phyloP scores from a whole-genome alignment of 2,888 invertebrate genomes.

The Nephrocerus scutellatus region DNA sequence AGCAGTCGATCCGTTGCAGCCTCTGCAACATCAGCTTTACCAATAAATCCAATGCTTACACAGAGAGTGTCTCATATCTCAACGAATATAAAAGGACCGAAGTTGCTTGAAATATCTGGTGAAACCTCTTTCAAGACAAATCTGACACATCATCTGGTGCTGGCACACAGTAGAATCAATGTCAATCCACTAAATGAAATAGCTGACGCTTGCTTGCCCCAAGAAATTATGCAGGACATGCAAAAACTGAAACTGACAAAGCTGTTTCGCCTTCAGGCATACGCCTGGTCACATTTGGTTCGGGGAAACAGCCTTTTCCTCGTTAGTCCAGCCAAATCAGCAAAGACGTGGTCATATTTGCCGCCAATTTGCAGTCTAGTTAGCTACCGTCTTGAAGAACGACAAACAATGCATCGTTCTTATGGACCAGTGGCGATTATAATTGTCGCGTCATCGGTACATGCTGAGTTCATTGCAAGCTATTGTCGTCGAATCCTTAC shows the following conservation, averaged over 20 bases:
- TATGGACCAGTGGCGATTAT: constrained; percentile 60
- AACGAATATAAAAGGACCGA: no score
- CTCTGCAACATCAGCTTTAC: no score
- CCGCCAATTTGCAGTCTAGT: constrained; percentile 60
- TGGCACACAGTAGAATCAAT: constrained; percentile 32
- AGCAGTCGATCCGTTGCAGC: no score
- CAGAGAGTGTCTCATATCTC: no score
- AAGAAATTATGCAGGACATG: constrained; percentile 32
- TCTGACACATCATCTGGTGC: constrained; percentile 28
- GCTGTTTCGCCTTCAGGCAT: constrained; percentile 53
- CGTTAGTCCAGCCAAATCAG: constrained; percentile 54
- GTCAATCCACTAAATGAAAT: constrained; percentile 27
- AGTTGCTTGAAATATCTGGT: constrained; percentile 12
- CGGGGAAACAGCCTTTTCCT: constrained; percentile 60
- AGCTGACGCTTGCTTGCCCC: constrained; percentile 28
- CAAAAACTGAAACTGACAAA: constrained; percentile 30
- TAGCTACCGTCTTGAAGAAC: no score
- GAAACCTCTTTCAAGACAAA: constrained; percentile 17
- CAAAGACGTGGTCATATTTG: constrained; percentile 66
- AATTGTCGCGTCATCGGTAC: constrained; percentile 57
- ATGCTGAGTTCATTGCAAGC: constrained; percentile 50
- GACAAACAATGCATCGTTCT: constrained; percentile 40
- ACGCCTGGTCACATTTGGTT: constrained; percentile 63
- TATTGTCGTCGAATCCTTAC: constrained; percentile 48
- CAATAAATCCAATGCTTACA: no score